phyloP scores from a whole-genome alignment of 2,888 invertebrate species.

The Polymixis lichenea region DNA sequence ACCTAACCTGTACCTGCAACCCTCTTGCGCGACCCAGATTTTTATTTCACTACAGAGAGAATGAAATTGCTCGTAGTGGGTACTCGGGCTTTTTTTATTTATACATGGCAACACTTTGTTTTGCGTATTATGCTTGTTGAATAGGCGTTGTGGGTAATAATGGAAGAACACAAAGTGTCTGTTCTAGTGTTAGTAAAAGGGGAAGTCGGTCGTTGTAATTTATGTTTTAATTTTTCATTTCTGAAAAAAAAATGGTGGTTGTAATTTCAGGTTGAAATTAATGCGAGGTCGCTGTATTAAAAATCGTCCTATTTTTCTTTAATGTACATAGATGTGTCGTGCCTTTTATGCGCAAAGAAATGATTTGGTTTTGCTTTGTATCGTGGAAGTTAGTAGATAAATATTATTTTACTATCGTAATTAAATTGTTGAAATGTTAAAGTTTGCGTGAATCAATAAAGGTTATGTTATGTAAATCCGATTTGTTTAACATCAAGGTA shows the following conservation, averaged over 20 bases:
- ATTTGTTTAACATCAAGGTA: too few relatives aligned
- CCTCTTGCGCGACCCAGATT: slow-evolving; percentile 86
- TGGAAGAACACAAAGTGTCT: slow-evolving; percentile 48
- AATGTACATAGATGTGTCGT: too few relatives aligned
- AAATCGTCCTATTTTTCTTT: background rate
- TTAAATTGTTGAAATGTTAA: too few relatives aligned
- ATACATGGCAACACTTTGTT: slow-evolving; percentile 79
- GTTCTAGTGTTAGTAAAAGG: slow-evolving; percentile 50
- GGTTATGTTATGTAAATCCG: too few relatives aligned
- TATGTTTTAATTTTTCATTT: slow-evolving; percentile 19
- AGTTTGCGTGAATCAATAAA: too few relatives aligned
- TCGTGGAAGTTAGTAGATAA: background rate
- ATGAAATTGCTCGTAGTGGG: slow-evolving; percentile 88
- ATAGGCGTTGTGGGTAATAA: slow-evolving; percentile 64
- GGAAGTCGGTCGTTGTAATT: slow-evolving; percentile 39
- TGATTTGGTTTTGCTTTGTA: background rate
- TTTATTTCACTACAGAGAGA: slow-evolving; percentile 86
- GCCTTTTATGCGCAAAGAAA: rapidly evolving
- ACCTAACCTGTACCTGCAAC: slow-evolving; percentile 73
- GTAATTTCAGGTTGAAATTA: slow-evolving; percentile 34
- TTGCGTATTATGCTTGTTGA: slow-evolving; percentile 76
- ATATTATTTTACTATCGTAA: too few relatives aligned
- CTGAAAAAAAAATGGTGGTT: background rate
- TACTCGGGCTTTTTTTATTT: slow-evolving; percentile 74
- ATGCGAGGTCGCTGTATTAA: background rate